These are phyloP conservation scores for Scrobipalpa costella DNA, from an alignment of 2,888 invertebrate genomes.

Conservation along the genomic window DNA sequence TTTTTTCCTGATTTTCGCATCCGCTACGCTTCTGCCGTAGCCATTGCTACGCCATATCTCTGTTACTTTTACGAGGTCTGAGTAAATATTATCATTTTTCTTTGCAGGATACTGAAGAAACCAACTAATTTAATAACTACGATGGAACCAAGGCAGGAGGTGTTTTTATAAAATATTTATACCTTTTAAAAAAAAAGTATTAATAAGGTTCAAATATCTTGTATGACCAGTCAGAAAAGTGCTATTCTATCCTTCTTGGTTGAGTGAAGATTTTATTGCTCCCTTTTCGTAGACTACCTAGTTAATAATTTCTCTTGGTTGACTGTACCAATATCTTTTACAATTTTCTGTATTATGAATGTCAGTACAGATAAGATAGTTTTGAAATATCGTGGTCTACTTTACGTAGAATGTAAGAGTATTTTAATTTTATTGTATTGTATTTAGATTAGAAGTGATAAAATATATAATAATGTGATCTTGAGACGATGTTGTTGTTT, in stretches of 20 bases:
- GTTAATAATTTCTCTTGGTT: neutral
- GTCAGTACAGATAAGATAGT: constrained; percentile 15
- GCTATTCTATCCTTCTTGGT: neutral
- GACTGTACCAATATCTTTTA: neutral
- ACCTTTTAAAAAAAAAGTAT: neutral
- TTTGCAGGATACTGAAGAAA: constrained; percentile 62
- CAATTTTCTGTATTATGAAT: constrained; percentile 1
- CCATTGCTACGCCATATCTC: neutral
- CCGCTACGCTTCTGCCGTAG: neutral
- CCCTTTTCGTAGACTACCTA: neutral
- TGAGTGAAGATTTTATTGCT: neutral
- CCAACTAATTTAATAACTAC: constrained; percentile 44
- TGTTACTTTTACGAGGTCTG: neutral
- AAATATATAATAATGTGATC: neutral
- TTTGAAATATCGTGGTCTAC: constrained; percentile 4
- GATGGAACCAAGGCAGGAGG: neutral
- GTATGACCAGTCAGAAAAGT: neutral
- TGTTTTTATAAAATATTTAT: neutral
- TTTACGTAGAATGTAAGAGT: constrained; percentile 4
- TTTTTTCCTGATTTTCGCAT: too few relatives aligned
- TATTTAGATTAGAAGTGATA: neutral
- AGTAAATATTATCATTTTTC: neutral
- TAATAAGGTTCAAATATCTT: neutral
- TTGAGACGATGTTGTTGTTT: neutral
- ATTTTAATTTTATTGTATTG: neutral